Evolutionary conservation across 2,113 vertebrate species (phyloP).

Genomic region (Oryzias curvinotus): DNA sequence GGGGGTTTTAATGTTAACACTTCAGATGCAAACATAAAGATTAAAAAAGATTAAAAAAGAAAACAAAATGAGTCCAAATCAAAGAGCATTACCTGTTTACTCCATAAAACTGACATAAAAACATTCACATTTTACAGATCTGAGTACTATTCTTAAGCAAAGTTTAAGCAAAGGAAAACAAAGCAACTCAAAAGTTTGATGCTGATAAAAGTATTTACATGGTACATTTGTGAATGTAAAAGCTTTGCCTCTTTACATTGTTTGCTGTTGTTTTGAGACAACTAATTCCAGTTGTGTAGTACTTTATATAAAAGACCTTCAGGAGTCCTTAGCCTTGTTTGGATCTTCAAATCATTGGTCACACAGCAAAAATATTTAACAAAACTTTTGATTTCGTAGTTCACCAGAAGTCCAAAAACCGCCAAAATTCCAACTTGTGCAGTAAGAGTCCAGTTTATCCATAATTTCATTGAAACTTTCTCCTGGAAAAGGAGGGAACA

Average conservation of each 20-base stretch:
- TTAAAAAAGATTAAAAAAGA: too few relatives aligned
- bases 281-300: too few relatives aligned
- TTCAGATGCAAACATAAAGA: not conserved
- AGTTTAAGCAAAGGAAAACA: not conserved
- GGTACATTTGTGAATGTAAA: slow-evolving; percentile 35
- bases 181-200: not conserved
- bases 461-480: too few relatives aligned
- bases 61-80: not conserved
- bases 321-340: not conserved
- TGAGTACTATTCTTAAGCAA: not conserved
- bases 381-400: not conserved
- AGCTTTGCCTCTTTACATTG: not conserved
- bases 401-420: not conserved
- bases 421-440: not conserved
- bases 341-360: not conserved
- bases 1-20: not conserved
- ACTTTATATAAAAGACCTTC: too few relatives aligned
- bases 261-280: not conserved
- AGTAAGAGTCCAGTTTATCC: not conserved
- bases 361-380: not conserved
- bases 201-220: slow-evolving; percentile 23
- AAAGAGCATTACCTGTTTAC: not conserved
- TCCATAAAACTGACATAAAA: not conserved
- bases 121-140: too few relatives aligned
- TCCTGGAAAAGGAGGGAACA: too few relatives aligned